Conservation (phyloP, 2,797 vertebrate species). For the Leptodactylus fallax region DNA sequence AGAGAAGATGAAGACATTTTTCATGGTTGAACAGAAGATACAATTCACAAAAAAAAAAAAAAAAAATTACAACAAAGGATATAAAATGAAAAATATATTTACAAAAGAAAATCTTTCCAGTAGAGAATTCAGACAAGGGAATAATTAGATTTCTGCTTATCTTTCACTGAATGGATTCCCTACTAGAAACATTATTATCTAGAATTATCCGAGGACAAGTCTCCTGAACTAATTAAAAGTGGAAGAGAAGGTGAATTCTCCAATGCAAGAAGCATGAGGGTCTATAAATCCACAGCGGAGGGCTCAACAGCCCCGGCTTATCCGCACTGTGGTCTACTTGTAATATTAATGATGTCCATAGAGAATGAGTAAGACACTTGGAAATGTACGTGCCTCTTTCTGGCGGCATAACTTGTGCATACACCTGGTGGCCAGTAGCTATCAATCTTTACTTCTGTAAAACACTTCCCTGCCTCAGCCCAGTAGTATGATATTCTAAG, state of each 20-base stretch:
- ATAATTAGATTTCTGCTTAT: slow-evolving; percentile 28
- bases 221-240: slow-evolving; percentile 1
- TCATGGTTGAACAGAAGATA: background rate
- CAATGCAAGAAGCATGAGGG: background rate
- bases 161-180: slow-evolving; percentile 15
- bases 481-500: no score
- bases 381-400: background rate
- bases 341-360: background rate
- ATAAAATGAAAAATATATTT: background rate
- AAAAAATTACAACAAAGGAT: background rate
- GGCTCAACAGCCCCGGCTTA: background rate
- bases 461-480: no score
- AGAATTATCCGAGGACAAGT: background rate
- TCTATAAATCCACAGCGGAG: background rate
- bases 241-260: background rate
- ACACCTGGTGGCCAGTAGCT: no score
- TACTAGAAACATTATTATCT: background rate
- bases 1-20: background rate
- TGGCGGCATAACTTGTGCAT: no score
- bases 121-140: slow-evolving; percentile 17
- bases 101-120: slow-evolving; percentile 16
- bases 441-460: no score
- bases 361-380: background rate
- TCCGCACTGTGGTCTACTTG: background rate
- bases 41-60: background rate